These are phyloP conservation scores for Hydraecia micacea DNA, from an alignment of 2,888 invertebrate species.

Conservation along the genomic window DNA sequence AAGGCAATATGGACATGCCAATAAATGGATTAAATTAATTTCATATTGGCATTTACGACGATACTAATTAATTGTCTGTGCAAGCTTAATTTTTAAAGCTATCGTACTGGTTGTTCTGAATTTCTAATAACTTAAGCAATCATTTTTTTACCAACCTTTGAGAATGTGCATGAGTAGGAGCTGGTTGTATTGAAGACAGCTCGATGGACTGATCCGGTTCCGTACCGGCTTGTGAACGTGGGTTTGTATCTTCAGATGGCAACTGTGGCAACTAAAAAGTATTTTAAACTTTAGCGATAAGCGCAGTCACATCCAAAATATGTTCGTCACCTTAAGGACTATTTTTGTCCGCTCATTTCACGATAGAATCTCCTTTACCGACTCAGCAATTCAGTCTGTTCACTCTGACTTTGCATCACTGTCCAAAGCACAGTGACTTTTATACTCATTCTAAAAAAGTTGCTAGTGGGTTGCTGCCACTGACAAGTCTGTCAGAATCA, in stretches of 20 bases:
- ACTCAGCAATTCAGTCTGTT: not conserved
- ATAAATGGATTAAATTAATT: slow-evolving; percentile 1
- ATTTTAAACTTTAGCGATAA: not conserved
- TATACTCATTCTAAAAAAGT: not conserved
- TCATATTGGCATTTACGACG: not conserved
- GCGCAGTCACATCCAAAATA: not conserved
- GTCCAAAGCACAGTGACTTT: not conserved
- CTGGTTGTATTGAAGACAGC: slow-evolving; percentile 74
- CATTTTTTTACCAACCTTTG: slow-evolving; percentile 64
- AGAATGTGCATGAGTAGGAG: slow-evolving; percentile 61
- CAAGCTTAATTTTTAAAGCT: not conserved
- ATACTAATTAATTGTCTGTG: not conserved
- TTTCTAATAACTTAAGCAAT: not conserved
- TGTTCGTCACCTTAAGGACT: not conserved
- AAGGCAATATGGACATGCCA: not conserved
- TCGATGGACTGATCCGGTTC: slow-evolving; percentile 81
- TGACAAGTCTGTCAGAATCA: too few species aligned
- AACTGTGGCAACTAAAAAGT: slow-evolving; percentile 75
- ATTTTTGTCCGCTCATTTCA: not conserved
- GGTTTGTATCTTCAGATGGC: slow-evolving; percentile 76
- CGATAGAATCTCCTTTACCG: not conserved
- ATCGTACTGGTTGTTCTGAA: not conserved
- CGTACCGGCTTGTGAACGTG: slow-evolving; percentile 68
- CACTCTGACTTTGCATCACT: not conserved
- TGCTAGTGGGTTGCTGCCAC: too few species aligned